Base-by-base conservation (phyloP, 2,888 invertebrate species). In the Candidula unifasciata region DNA sequence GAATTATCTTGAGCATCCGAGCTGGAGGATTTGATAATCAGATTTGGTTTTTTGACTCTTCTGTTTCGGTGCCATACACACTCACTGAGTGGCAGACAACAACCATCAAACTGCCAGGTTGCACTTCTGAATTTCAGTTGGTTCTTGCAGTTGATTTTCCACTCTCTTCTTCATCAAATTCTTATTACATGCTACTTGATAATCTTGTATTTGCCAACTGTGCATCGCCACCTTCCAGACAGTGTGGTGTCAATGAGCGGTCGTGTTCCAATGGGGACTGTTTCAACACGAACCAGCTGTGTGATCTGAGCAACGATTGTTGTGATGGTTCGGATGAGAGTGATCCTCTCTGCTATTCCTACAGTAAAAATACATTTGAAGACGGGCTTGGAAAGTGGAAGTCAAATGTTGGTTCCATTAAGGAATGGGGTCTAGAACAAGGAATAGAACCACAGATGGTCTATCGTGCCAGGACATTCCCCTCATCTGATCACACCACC, bases 361-460 rank as follows among this genome's bases (percentile, higher is more conserved):
- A 91, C 83, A 87, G 85, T 66, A 82, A 85, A 64, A 83, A 80
- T 87, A 88, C 89, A 85, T 93, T 93, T 90, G 93, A 93, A 84
- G 87, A 87, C 74, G 91, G 90, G 44, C 27, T 91, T 27, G 92
- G 92, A 87, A 90, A 91, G 13, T 93, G 92, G 91, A 88, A 88
- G 33, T 89, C 90, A 52, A 76, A 87, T 30, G 86, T 82, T 18
- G 87, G 85, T 21, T 91, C 89, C 73, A 85, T 88, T 21, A 91
- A 91, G 85, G 88, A 91, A 69, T 93, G 93, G 93, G 83, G 74
- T 24, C 86, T 91, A 83, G 86, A 87, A 37, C 86, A 89, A 33
- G 83, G 83, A 21, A 64, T 52, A 10, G 52, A 37, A 5, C 44
- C 33, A 21, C 13, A 24, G 1, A 24, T 10, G 5, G 6, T 18